phyloP scores from a whole-genome alignment of 2,797 vertebrate species.

The Spinus pinus region DNA sequence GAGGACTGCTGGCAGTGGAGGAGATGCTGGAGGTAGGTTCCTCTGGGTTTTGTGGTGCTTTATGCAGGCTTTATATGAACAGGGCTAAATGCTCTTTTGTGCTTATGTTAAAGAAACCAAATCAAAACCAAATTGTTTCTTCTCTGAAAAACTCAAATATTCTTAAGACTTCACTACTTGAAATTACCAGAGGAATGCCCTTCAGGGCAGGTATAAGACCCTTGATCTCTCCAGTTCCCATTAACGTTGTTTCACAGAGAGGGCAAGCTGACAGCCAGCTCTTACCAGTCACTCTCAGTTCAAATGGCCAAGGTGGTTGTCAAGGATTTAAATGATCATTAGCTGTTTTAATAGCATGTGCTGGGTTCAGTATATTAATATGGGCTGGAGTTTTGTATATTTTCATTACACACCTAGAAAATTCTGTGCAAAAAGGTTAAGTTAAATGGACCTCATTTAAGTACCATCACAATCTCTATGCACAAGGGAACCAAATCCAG shows the following conservation, averaged over 20 bases:
- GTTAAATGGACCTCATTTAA: neutral
- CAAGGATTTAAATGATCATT: neutral
- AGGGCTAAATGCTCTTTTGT: neutral
- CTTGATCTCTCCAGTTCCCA: neutral
- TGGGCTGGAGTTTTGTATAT: neutral
- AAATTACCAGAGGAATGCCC: neutral
- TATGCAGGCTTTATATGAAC: neutral
- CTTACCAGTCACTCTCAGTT: neutral
- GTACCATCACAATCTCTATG: neutral
- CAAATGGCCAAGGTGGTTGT: neutral
- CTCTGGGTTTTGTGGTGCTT: neutral
- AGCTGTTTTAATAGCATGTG: neutral
- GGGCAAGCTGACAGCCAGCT: neutral
- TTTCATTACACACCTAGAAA: neutral
- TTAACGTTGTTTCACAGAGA: fast-evolving
- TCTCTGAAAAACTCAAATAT: neutral
- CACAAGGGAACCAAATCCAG: neutral
- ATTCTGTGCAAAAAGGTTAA: neutral
- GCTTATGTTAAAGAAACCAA: neutral
- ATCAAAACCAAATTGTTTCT: neutral
- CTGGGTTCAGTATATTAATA: neutral
- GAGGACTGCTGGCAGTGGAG: neutral
- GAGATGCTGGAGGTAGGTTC: neutral
- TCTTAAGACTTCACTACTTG: neutral
- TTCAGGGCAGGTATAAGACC: neutral